Evolutionary conservation across 2,888 invertebrate genomes (phyloP).

Genomic region (Dysmachus trigonus): DNA sequence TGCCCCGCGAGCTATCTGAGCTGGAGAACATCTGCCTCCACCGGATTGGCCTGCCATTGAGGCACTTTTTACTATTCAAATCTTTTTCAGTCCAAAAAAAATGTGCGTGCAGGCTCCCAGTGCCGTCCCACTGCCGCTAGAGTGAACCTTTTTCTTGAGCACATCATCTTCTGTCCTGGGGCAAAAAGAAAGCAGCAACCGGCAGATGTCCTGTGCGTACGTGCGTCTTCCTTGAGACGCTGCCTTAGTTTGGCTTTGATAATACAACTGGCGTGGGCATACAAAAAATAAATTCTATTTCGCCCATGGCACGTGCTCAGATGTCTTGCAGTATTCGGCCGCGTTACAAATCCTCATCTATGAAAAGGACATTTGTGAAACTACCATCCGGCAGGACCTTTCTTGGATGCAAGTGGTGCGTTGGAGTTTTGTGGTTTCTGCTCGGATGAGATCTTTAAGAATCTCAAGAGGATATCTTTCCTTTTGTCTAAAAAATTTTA

Average conservation of each 20-base stretch:
- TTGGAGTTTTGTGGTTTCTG: neutral
- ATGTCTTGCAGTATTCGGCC: neutral
- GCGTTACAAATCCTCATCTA: neutral
- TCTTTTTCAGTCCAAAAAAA: neutral
- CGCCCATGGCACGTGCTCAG: conserved; percentile 9
- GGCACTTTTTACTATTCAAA: conserved; percentile 22
- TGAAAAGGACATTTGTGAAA: neutral
- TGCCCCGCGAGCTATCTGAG: neutral
- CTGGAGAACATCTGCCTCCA: neutral
- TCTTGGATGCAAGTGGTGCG: neutral
- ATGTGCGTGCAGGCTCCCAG: neutral
- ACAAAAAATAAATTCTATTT: neutral
- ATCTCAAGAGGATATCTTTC: neutral
- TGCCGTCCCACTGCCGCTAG: neutral
- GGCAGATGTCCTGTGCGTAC: conserved; percentile 6
- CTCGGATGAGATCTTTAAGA: neutral
- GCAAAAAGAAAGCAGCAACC: neutral
- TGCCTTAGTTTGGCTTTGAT: neutral
- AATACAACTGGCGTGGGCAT: neutral
- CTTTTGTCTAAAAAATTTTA: neutral
- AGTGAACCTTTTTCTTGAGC: neutral
- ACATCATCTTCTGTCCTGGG: neutral
- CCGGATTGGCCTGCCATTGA: conserved; percentile 5
- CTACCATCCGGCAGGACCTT: neutral
- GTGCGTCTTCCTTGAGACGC: neutral